Evolutionary conservation across 2,888 invertebrate species (phyloP).

Genomic region (Hyles lineata): DNA sequence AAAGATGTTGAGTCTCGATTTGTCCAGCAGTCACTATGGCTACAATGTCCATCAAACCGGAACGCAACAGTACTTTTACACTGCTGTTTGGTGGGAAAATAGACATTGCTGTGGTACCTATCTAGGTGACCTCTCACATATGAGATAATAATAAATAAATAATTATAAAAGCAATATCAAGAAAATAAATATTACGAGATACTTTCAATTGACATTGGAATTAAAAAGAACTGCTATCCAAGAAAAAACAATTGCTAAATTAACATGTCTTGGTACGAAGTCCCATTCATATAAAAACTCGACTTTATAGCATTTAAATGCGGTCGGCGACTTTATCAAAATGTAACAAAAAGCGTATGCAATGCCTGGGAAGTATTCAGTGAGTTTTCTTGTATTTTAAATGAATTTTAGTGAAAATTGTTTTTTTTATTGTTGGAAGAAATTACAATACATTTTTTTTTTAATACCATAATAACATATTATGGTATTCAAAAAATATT

Average conservation of each 20-base stretch:
- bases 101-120: no score
- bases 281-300: constrained; percentile 18
- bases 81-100: no score
- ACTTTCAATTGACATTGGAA: not conserved
- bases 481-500: no score
- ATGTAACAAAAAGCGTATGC: constrained; percentile 27
- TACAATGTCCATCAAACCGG: no score
- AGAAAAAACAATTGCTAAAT: not conserved
- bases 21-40: no score
- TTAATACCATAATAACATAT: no score
- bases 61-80: no score
- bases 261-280: not conserved
- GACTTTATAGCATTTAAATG: constrained; percentile 19
- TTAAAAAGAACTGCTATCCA: not conserved
- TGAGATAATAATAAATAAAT: no score
- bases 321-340: constrained; percentile 32
- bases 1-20: no score
- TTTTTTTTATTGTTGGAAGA: not conserved
- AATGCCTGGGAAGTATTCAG: constrained; percentile 14
- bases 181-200: not conserved
- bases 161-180: no score
- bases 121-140: no score
- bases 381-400: not conserved
- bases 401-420: not conserved
- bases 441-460: no score